Evolutionary conservation across 2,113 vertebrate species (phyloP).

Genomic region (Scomber colias): DNA sequence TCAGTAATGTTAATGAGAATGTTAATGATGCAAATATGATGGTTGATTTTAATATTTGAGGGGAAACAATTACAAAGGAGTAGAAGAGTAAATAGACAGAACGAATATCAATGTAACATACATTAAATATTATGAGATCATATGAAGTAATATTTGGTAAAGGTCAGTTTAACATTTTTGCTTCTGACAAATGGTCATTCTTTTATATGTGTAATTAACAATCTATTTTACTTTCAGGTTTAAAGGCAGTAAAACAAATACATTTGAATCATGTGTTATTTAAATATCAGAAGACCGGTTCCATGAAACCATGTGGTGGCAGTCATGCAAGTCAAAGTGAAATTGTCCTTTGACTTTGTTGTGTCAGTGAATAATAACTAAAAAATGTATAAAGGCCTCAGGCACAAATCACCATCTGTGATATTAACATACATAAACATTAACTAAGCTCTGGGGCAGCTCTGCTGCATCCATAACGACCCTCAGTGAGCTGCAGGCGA

Average conservation of each 20-base stretch:
- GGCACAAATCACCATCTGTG: constrained; percentile 48
- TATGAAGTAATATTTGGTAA: background rate
- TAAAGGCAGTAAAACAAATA: too few relatives aligned
- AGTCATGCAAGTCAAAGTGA: constrained; percentile 11
- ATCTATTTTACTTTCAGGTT: background rate
- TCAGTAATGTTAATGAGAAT: background rate
- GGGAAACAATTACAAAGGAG: too few relatives aligned
- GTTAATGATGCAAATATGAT: too few relatives aligned
- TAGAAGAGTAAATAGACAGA: too few relatives aligned
- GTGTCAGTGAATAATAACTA: constrained; percentile 21
- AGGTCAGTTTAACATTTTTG: background rate
- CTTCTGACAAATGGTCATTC: too few relatives aligned
- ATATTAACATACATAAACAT: constrained; percentile 60
- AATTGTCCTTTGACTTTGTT: constrained; percentile 11
- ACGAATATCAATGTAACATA: too few relatives aligned
- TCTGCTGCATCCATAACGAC: constrained; percentile 29
- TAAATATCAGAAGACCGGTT: background rate
- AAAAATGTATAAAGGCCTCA: constrained; percentile 29
- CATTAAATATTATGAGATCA: too few relatives aligned
- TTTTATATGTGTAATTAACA: background rate
- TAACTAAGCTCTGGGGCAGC: constrained; percentile 32
- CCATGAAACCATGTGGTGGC: background rate
- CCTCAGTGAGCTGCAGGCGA: constrained; percentile 11
- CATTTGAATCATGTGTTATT: background rate
- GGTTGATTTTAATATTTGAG: too few relatives aligned